These are phyloP conservation scores for Rhinella marina DNA, from an alignment of 2,797 vertebrate genomes.

Conservation along the genomic window DNA sequence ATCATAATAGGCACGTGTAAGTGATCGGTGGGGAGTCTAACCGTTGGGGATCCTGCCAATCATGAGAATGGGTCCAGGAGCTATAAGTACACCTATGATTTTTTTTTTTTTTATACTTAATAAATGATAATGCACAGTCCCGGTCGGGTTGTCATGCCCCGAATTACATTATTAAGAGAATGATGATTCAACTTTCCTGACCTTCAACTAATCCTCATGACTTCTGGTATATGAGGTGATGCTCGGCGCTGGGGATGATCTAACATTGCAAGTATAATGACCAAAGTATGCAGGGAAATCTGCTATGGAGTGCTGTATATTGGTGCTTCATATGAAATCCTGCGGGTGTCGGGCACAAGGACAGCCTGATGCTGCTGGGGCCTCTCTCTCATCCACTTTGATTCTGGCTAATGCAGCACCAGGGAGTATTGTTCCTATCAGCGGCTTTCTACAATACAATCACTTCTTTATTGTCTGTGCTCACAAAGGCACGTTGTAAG, in stretches of 20 bases:
- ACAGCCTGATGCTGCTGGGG: neutral
- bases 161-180: slow-evolving; percentile 54
- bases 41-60: too few species aligned
- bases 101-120: neutral
- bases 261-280: slow-evolving; percentile 1
- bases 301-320: neutral
- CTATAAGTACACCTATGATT: too few species aligned
- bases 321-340: neutral
- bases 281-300: neutral
- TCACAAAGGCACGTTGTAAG: neutral
- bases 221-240: slow-evolving; percentile 23
- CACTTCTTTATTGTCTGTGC: neutral
- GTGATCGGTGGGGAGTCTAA: too few species aligned
- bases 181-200: slow-evolving; percentile 58
- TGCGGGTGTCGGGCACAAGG: neutral
- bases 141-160: slow-evolving; percentile 18
- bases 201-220: slow-evolving; percentile 42
- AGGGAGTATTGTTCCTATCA: neutral
- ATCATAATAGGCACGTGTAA: too few species aligned
- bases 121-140: slow-evolving; percentile 24
- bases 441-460: neutral
- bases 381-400: neutral
- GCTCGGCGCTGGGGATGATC: neutral
- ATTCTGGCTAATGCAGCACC: neutral
- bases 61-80: neutral